Conservation (phyloP, 53 echinoderm and acorn worm genomes). For the Crossaster papposus region DNA sequence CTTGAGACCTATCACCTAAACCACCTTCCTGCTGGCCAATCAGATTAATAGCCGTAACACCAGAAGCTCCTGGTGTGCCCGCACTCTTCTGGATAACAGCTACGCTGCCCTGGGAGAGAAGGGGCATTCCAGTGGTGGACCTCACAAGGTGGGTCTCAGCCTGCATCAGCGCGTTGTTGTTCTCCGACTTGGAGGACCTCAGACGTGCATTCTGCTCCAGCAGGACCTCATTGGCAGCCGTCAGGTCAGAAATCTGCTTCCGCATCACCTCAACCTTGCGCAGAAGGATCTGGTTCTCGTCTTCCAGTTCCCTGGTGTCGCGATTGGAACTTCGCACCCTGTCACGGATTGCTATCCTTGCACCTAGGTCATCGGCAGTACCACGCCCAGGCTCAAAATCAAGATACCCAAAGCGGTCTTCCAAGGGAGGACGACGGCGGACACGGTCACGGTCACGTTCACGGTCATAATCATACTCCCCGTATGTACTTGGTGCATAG, state of each 20-base stretch:
- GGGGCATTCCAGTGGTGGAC: slow-evolving; percentile 76
- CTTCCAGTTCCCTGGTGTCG: slow-evolving; percentile 80
- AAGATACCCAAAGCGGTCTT: slow-evolving; percentile 65
- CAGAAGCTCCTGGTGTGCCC: slow-evolving; percentile 60
- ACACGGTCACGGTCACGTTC: slow-evolving; percentile 68
- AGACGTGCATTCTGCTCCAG: slow-evolving; percentile 98
- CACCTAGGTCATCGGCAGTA: slow-evolving; percentile 24
- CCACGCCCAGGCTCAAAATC: slow-evolving; percentile 63
- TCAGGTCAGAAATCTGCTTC: slow-evolving; percentile 88
- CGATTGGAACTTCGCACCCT: slow-evolving; percentile 31
- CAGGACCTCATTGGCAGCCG: slow-evolving; percentile 95
- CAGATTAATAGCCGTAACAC: slow-evolving; percentile 69
- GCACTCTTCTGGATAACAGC: slow-evolving; percentile 76
- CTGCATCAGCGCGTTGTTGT: slow-evolving; percentile 70
- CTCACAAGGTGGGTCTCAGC: slow-evolving; percentile 90
- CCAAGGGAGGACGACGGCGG: slow-evolving; percentile 65
- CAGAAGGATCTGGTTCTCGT: slow-evolving; percentile 81
- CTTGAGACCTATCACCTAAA: slow-evolving; percentile 23
- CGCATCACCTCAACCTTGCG: slow-evolving; percentile 89
- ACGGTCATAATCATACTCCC: slow-evolving; percentile 69
- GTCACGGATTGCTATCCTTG: slow-evolving; percentile 16
- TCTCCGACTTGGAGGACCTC: slow-evolving; percentile 77
- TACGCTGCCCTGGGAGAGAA: slow-evolving; percentile 76
- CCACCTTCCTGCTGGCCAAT: slow-evolving; percentile 58
- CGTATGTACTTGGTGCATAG: slow-evolving; percentile 39